Percentiles rank a stretch among this genome's conserved stretches.
Evolutionary conservation across 1,140 invertebrate species (phyloP).

Genomic region (Luehdorfia chinensis): DNA sequence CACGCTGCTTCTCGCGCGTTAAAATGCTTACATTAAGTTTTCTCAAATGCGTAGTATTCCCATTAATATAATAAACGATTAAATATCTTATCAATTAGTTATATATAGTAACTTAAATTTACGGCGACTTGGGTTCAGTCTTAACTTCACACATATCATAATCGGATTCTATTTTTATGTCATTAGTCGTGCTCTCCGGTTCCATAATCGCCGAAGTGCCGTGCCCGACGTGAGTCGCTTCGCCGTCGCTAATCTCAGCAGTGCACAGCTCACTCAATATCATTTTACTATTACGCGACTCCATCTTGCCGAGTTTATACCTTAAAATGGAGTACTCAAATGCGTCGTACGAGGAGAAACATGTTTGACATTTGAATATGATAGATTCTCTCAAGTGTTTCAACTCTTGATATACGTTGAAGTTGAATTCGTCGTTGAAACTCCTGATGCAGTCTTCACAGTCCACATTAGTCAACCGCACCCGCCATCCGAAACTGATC

Average conservation of each 20-base stretch:
- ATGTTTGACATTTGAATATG: constrained; percentile 48
- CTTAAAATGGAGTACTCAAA: constrained; percentile 52
- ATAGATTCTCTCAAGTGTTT: constrained; percentile 37
- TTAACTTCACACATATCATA: constrained; percentile 23
- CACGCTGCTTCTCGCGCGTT: too few relatives aligned
- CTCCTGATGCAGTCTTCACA: constrained; percentile 50
- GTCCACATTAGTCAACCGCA: constrained; percentile 34
- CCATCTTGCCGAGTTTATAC: constrained; percentile 37
- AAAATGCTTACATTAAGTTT: too few relatives aligned
- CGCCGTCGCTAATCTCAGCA: constrained; percentile 49
- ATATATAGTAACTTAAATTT: neutral
- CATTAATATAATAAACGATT: too few relatives aligned
- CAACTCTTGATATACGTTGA: constrained; percentile 30
- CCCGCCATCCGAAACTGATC: constrained; percentile 36
- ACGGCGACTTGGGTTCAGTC: constrained; percentile 27
- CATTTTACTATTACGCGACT: constrained; percentile 35
- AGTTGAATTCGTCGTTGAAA: constrained; percentile 42
- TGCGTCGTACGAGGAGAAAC: constrained; percentile 34
- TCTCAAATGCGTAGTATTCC: too few relatives aligned
- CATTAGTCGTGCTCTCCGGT: constrained; percentile 27
- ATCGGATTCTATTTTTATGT: constrained; percentile 25
- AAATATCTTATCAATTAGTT: too few relatives aligned
- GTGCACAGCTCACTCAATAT: constrained; percentile 57
- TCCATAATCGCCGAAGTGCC: constrained; percentile 20
- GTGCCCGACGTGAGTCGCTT: constrained; percentile 2